Evolutionary conservation across 2,888 invertebrate genomes (phyloP).

Genomic region (Agonum fuliginosum): DNA sequence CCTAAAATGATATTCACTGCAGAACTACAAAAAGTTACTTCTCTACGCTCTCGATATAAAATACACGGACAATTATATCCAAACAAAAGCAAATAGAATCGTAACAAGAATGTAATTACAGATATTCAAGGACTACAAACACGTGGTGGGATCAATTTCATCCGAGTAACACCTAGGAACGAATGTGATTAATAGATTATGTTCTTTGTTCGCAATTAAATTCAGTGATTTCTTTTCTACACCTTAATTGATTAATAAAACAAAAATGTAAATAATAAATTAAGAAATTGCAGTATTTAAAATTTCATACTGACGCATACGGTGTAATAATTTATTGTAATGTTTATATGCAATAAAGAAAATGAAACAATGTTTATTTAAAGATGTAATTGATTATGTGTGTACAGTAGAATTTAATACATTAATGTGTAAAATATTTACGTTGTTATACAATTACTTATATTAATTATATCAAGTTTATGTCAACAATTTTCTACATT

Average conservation of each 20-base stretch:
- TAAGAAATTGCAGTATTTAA: too few species aligned
- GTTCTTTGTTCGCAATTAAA: neutral
- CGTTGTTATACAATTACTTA: slow-evolving; percentile 4
- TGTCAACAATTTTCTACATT: neutral
- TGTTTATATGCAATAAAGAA: slow-evolving; percentile 19
- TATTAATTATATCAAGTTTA: neutral
- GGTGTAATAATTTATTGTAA: too few species aligned
- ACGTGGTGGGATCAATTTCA: neutral
- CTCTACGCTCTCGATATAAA: neutral
- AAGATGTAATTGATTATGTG: slow-evolving; percentile 5
- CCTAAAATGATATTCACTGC: neutral
- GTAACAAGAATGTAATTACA: slow-evolving; percentile 29
- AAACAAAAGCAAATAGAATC: slow-evolving; percentile 33
- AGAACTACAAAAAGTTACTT: neutral
- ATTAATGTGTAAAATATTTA: slow-evolving; percentile 16
- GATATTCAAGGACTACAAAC: slow-evolving; percentile 36
- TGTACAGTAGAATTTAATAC: slow-evolving; percentile 5
- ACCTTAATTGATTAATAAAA: too few species aligned
- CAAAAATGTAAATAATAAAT: too few species aligned
- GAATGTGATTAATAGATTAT: neutral
- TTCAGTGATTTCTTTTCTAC: too few species aligned
- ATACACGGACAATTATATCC: neutral
- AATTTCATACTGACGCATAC: too few species aligned
- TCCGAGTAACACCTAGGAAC: neutral
- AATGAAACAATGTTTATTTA: slow-evolving; percentile 22